phyloP scores from a whole-genome alignment of 23 tunicate species.

The Phallusia fumigata region DNA sequence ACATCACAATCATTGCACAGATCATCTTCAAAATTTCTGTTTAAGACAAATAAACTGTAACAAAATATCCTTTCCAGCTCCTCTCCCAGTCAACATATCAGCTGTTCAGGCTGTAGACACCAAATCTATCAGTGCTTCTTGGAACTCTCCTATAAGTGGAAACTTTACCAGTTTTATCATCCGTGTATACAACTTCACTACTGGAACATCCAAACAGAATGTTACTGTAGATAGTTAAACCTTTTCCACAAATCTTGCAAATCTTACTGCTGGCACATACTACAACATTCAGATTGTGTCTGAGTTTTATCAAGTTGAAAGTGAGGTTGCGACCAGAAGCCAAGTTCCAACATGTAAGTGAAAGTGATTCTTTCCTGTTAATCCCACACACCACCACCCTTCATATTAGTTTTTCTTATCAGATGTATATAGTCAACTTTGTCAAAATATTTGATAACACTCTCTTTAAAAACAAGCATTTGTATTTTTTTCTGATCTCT shows the following conservation, averaged over 20 bases:
- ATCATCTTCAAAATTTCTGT: too few species aligned
- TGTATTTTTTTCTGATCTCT: too few species aligned
- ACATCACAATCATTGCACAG: neutral
- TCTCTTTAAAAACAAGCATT: too few species aligned
- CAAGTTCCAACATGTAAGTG: slow-evolving; percentile 20
- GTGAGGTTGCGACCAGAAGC: neutral
- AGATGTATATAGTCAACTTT: too few species aligned
- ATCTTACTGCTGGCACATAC: slow-evolving; percentile 19
- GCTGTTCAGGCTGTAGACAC: neutral
- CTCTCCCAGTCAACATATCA: neutral
- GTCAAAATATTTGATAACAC: too few species aligned
- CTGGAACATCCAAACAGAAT: neutral
- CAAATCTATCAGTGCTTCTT: neutral
- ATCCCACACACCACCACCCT: too few species aligned
- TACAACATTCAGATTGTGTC: neutral
- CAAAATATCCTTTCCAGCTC: slow-evolving; percentile 4
- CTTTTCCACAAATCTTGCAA: neutral
- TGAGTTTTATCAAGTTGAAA: slow-evolving; percentile 10
- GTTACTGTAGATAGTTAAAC: neutral
- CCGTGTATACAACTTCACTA: neutral
- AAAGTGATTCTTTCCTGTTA: too few species aligned
- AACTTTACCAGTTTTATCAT: neutral
- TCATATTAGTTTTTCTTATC: too few species aligned
- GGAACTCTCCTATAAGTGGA: neutral
- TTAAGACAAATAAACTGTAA: too few species aligned